Conservation (phyloP, 2,888 invertebrate species). For the Celastrina argiolus region DNA sequence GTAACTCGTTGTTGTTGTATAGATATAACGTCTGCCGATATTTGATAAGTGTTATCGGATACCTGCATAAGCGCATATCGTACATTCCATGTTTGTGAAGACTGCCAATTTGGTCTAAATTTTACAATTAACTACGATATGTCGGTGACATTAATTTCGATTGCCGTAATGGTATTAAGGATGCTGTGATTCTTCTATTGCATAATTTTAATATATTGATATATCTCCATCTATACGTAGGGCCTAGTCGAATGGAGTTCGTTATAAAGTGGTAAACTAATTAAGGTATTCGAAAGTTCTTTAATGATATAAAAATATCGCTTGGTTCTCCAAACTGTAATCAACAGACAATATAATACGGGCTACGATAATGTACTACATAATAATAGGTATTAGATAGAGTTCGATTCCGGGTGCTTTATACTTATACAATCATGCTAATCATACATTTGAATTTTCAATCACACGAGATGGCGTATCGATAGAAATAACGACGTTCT, state of each 20-base stretch:
- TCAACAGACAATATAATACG: constrained; percentile 69
- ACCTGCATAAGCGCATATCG: constrained; percentile 77
- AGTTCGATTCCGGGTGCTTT: constrained; percentile 76
- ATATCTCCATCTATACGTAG: constrained; percentile 72
- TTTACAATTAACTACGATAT: constrained; percentile 75
- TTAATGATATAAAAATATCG: constrained; percentile 63
- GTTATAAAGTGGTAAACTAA: constrained; percentile 63
- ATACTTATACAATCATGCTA: constrained; percentile 73
- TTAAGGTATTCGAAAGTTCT: constrained; percentile 70
- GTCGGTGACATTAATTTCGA: constrained; percentile 74
- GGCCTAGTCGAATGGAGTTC: constrained; percentile 74
- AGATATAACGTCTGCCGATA: constrained; percentile 68
- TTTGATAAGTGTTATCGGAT: constrained; percentile 73
- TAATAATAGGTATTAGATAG: constrained; percentile 70
- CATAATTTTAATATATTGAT: constrained; percentile 69
- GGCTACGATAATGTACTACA: constrained; percentile 63
- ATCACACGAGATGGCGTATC: constrained; percentile 7
- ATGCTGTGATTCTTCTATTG: constrained; percentile 79
- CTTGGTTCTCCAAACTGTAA: constrained; percentile 60
- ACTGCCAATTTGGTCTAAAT: constrained; percentile 79
- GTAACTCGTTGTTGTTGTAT: constrained; percentile 73
- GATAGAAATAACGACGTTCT: neutral
- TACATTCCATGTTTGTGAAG: constrained; percentile 78
- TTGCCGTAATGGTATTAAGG: constrained; percentile 75
- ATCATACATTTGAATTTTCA: constrained; percentile 58